These are phyloP conservation scores for Hesperia comma DNA, from an alignment of 2,888 invertebrate species.

Conservation along the genomic window DNA sequence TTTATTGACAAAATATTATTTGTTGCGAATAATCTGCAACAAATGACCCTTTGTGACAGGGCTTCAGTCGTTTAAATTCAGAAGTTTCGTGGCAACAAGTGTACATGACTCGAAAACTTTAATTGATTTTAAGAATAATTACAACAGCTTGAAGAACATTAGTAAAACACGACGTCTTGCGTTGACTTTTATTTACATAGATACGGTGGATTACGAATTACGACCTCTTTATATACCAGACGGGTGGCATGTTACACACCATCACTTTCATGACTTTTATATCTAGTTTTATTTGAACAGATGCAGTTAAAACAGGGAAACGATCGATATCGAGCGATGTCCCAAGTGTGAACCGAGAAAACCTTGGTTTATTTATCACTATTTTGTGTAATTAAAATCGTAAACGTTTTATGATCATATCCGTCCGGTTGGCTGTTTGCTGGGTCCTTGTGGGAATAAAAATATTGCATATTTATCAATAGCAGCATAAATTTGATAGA, in stretches of 20 bases:
- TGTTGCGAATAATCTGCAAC: too few relatives aligned
- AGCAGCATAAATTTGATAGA: background rate
- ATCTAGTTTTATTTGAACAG: background rate
- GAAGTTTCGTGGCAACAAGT: too few relatives aligned
- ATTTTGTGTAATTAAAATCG: slow-evolving; percentile 10
- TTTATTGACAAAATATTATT: too few relatives aligned
- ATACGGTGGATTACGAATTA: background rate
- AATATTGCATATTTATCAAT: background rate
- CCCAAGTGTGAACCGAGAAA: background rate
- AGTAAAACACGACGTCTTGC: background rate
- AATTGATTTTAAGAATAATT: background rate
- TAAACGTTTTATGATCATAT: slow-evolving; percentile 15
- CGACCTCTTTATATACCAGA: background rate
- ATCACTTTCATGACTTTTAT: background rate
- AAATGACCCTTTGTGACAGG: too few relatives aligned
- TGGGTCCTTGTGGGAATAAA: slow-evolving; percentile 3
- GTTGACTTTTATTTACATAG: background rate
- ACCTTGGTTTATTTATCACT: background rate
- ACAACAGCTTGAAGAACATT: background rate
- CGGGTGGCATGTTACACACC: background rate
- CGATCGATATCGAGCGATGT: slow-evolving; percentile 3
- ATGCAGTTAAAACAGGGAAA: slow-evolving; percentile 7
- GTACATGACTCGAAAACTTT: background rate
- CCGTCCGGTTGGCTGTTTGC: slow-evolving; percentile 23
- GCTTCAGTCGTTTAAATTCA: too few relatives aligned